Conservation (phyloP, 1,140 invertebrate genomes). For the Philopotamus ludificatus region DNA sequence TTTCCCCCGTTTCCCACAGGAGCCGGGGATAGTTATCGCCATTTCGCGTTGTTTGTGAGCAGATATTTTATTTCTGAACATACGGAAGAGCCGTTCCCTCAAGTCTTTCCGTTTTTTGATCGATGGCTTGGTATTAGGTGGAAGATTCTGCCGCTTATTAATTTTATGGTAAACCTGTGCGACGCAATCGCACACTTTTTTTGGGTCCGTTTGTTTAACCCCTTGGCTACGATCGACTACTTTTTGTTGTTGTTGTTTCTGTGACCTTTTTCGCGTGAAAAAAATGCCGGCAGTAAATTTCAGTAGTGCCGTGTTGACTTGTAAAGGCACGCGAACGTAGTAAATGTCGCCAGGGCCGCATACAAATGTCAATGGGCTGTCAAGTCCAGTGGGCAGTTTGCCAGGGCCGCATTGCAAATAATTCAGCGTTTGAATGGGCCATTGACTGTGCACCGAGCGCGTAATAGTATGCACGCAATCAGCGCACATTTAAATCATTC, state of each 20-base stretch:
- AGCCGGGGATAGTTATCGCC: constrained; percentile 24
- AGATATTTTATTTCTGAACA: constrained; percentile 23
- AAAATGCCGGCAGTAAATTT: too few relatives aligned
- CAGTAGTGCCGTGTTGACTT: neutral
- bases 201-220: neutral
- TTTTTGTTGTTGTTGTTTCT: too few relatives aligned
- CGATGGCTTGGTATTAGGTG: constrained; percentile 29
- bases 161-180: constrained; percentile 1
- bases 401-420: too few relatives aligned
- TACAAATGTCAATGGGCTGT: constrained; percentile 27
- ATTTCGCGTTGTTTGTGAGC: constrained; percentile 11
- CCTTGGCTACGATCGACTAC: too few relatives aligned
- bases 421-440: too few relatives aligned
- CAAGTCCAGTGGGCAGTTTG: neutral
- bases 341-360: constrained; percentile 19
- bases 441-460: too few relatives aligned
- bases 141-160: constrained; percentile 17
- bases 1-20: constrained; percentile 17
- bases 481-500: too few relatives aligned
- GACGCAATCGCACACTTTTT: neutral
- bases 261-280: too few relatives aligned
- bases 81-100: constrained; percentile 21
- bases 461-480: too few relatives aligned
- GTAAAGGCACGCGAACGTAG: neutral
- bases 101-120: constrained; percentile 25